Percentiles rank a stretch among this genome's conserved stretches.
These are phyloP conservation scores for Heliconius erato DNA, from an alignment of 2,888 invertebrate species.

Conservation along the genomic window DNA sequence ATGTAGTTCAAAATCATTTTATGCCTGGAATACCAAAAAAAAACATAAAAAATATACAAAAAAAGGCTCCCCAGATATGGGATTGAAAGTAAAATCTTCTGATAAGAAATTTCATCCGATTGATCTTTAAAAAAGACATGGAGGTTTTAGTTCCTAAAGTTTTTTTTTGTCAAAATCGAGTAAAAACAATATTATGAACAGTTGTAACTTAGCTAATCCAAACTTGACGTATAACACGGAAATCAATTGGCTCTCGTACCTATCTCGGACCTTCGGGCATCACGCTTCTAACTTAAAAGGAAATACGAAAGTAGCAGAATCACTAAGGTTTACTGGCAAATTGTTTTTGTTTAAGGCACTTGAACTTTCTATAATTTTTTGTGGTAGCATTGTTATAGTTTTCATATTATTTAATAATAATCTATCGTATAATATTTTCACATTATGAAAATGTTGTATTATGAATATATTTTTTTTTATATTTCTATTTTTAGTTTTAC, in stretches of 20 bases:
- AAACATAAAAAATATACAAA: background rate
- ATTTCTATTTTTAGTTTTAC: too few species aligned
- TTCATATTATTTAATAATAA: background rate
- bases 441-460: too few species aligned
- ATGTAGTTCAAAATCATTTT: background rate
- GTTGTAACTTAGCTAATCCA: slow-evolving; percentile 11
- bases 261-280: slow-evolving; percentile 67
- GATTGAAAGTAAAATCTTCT: background rate
- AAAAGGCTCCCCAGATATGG: background rate
- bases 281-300: slow-evolving; percentile 59
- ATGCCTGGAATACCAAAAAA: background rate
- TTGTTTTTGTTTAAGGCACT: slow-evolving; percentile 4
- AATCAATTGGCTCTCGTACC: slow-evolving; percentile 76
- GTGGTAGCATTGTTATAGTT: background rate
- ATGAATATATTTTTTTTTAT: too few species aligned
- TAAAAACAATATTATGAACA: background rate
- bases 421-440: background rate
- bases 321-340: slow-evolving; percentile 16
- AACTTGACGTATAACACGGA: slow-evolving; percentile 61
- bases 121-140: background rate
- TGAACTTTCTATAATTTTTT: background rate
- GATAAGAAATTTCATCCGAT: background rate
- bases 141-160: background rate
- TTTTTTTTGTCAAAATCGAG: background rate
- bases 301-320: slow-evolving; percentile 40